Evolutionary conservation across 1,140 invertebrate genomes (phyloP).

Genomic region (Drosophila auraria): DNA sequence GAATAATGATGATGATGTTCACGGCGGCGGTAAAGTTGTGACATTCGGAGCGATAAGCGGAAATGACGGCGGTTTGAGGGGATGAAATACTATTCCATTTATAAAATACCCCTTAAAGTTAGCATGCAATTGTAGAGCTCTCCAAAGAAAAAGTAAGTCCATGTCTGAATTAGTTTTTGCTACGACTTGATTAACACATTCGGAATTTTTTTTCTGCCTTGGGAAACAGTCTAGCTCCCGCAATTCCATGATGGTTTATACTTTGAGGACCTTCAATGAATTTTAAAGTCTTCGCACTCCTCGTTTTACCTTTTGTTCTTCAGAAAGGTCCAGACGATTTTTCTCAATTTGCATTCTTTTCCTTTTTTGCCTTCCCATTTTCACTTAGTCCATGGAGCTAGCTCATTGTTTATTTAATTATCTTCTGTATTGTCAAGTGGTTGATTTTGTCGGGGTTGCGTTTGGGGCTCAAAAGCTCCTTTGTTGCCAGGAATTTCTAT

Average conservation of each 20-base stretch:
- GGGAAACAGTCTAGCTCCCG: constrained; percentile 10
- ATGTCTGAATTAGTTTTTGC: constrained; percentile 20
- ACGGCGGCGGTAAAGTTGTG: constrained; percentile 59
- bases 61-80: constrained; percentile 21
- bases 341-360: constrained; percentile 73
- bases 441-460: constrained; percentile 58
- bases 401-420: constrained; percentile 83
- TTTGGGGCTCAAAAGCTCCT: constrained; percentile 34
- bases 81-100: constrained; percentile 21
- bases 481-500: constrained; percentile 41
- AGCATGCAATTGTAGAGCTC: neutral
- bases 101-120: constrained; percentile 20
- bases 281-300: constrained; percentile 72
- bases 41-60: constrained; percentile 46
- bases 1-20: constrained; percentile 53
- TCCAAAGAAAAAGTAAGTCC: constrained; percentile 1
- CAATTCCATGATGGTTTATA: constrained; percentile 49
- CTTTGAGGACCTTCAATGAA: constrained; percentile 73
- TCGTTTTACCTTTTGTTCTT: constrained; percentile 30
- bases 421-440: constrained; percentile 81
- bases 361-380: constrained; percentile 44
- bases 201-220: constrained; percentile 13
- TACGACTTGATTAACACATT: constrained; percentile 17
- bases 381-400: constrained; percentile 64
- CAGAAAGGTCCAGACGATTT: constrained; percentile 40